Base-by-base conservation (phyloP, 2,888 invertebrate genomes). In the Apocheima hispidaria region DNA sequence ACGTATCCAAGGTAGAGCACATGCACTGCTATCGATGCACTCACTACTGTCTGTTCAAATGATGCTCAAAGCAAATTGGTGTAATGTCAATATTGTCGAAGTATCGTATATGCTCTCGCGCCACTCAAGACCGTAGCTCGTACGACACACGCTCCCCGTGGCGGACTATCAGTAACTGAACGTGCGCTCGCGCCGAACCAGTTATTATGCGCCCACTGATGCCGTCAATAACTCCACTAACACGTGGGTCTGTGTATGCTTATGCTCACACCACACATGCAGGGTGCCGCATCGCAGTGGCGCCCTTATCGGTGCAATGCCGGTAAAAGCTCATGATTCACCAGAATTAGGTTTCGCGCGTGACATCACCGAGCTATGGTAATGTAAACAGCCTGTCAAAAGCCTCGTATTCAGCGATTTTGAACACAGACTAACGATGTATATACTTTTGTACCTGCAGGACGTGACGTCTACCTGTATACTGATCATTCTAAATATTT, bases 201-300 rank as follows among this genome's bases (percentile, higher is more conserved):
- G 90, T 92, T 92, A 91, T 91, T 88, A 91, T 91, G 91, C 91
- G 89, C 88, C 88, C 88, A 90, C 88, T 78, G 85, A 80, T 81
- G 82, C 84, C 88, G 83, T 87, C 88, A 85, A 89, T 87, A 89
- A 84, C 83, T 86, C 81, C 79, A 82, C 82, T 73, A 84, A 84
- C 91, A 92, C 92, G 91, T 92, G 92, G 90, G 86, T 84, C 83
- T 77, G 54, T 74, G 79, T 78, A 75, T 78, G 78, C 61, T 78
- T 78, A 75, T 78, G 78, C 61, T 78, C 82, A 77, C 86, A 87
- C 83, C 83, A 81, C 81, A 78, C 83, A 82, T 80, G 82, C 82
- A 82, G 79, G 77, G 80, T 78, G 62, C 75, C 74, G 72, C 73
- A 80, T 38, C 41, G 44, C 58, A 40, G 61, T 75, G 73, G 71